These are phyloP conservation scores for Typhlomys cinereus DNA, from an alignment of 2,113 vertebrate species.

Conservation along the genomic window DNA sequence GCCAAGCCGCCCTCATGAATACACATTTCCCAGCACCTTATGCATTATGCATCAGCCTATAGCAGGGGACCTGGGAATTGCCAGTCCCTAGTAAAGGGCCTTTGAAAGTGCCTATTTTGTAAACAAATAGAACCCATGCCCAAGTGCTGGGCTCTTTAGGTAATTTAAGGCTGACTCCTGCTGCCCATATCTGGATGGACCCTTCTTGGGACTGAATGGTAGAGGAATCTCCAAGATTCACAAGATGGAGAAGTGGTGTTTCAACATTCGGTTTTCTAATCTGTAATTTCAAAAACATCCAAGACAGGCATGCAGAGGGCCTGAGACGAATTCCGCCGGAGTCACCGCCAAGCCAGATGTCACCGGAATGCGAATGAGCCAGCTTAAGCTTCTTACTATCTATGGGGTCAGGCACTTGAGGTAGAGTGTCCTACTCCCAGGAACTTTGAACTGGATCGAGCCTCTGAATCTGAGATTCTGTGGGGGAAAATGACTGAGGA, in stretches of 20 bases:
- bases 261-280: not conserved
- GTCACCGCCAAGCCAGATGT: conserved; percentile 50
- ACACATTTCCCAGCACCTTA: conserved; percentile 85
- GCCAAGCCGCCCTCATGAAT: conserved; percentile 88
- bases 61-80: conserved; percentile 85
- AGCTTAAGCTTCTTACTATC: not conserved
- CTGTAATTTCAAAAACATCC: conserved; percentile 65
- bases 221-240: not conserved
- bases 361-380: conserved; percentile 45
- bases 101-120: conserved; percentile 85
- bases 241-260: not conserved
- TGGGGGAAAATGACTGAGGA: not conserved
- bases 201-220: conserved; percentile 36
- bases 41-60: conserved; percentile 87
- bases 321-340: conserved; percentile 49
- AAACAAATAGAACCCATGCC: conserved; percentile 83
- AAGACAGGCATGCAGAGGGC: conserved; percentile 46
- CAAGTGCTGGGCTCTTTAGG: conserved; percentile 67
- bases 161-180: conserved; percentile 71
- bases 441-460: not conserved
- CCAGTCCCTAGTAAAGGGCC: conserved; percentile 83
- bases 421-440: not conserved
- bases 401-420: not conserved
- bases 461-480: not conserved
- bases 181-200: conserved; percentile 41